Evolutionary conservation across 2,888 invertebrate genomes (phyloP), one percentile per base, ranked within the genome.

Genomic region (Cephus pulcher): DNA sequence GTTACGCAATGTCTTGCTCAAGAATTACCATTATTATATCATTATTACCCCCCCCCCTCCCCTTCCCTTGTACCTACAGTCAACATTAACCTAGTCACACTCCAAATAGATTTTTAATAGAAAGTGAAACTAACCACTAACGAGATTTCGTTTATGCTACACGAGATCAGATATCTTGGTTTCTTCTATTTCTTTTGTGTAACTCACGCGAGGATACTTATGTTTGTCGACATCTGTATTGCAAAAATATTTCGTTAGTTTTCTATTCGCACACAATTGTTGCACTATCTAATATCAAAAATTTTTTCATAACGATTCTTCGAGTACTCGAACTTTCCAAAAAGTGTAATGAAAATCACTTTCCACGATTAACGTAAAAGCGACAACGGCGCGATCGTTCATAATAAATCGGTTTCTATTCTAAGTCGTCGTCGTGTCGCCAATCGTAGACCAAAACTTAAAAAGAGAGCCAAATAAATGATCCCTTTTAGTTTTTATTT

Each of bases 61-160:
- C 37, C 37, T 3, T 12, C 2, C 30, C 32, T 3, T 34, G 71
- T 34, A 71, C 15, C 32, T 4, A 15, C 71, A 56, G 12, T 71
- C 71, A 71, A 71, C 32, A 12, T 71, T 32, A 71, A 34, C 34
- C 71, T 71, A 71, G 71, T 34, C 71, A 23, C 71, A 71, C 32
- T 71, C 71, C 32, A 71, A 71, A 71, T 71, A 71, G 71, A 71
- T 71, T 30, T 71, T 71, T 33, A 32, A 33, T 34, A 56, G 23
- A 23, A 56, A 56, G 9, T 2, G 23, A 56, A 23, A 9, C 15
- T 56, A 56, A 56, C 56, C 23, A 23, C 2, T 56, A 23, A 23
- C 56, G 56, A 56, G 40, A 23, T 56, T 15, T 56, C 6, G 23
- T 56, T 56, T 56, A 56, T 23, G 23, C 23, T 56, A 56, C 23